These are phyloP conservation scores for Stramonita haemastoma DNA, from an alignment of 2,888 invertebrate species.

Conservation along the genomic window DNA sequence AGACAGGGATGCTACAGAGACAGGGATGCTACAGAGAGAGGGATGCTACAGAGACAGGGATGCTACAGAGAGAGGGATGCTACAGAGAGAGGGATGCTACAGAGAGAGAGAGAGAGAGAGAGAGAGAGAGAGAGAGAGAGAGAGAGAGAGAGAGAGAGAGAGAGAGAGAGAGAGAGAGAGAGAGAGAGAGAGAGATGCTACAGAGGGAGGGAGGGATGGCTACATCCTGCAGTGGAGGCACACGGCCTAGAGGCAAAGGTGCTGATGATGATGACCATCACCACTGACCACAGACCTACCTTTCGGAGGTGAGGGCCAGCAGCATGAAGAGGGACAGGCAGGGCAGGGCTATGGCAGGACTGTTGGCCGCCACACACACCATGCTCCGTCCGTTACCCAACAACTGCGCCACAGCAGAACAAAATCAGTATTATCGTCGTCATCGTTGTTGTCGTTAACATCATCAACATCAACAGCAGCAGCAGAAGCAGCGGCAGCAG, in stretches of 20 bases:
- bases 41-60: too few species aligned
- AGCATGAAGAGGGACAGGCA: constrained; percentile 23
- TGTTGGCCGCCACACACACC: constrained; percentile 34
- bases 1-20: too few species aligned
- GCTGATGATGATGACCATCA: too few species aligned
- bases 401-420: background rate
- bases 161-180: background rate
- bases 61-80: too few species aligned
- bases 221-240: background rate
- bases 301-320: constrained; percentile 14
- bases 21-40: too few species aligned
- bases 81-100: background rate
- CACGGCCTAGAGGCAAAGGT: background rate
- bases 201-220: background rate
- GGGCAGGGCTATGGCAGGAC: constrained; percentile 9
- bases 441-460: too few species aligned
- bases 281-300: background rate
- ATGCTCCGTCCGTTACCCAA: constrained; percentile 12
- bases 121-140: background rate
- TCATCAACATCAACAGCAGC: too few species aligned
- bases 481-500: too few species aligned
- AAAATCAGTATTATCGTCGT: too few species aligned
- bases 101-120: background rate
- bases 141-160: too few species aligned
- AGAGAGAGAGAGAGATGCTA: too few species aligned